Percentiles rank a stretch among this genome's conserved stretches.
Evolutionary conservation across 1,140 invertebrate genomes (phyloP).

Genomic region (Danaus melanippus): DNA sequence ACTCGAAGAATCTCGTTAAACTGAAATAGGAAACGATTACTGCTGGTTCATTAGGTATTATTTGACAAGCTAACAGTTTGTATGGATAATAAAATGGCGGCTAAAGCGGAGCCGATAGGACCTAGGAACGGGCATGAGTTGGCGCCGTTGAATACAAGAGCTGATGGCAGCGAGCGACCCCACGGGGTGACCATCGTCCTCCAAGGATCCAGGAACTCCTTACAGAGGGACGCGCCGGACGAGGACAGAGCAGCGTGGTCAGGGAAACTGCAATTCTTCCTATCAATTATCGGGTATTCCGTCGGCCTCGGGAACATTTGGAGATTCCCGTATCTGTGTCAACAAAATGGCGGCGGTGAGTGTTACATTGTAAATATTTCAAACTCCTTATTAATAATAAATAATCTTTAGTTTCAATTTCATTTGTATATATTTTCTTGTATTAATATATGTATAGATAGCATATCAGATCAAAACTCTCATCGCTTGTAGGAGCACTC

Average conservation of each 20-base stretch:
- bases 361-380: slow-evolving; percentile 16
- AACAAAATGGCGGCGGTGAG: slow-evolving; percentile 95
- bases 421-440: too few species aligned
- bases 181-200: slow-evolving; percentile 78
- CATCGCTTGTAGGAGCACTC: too few species aligned
- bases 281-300: slow-evolving; percentile 92
- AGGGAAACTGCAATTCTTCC: slow-evolving; percentile 91
- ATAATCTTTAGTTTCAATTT: too few species aligned
- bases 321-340: slow-evolving; percentile 95
- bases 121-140: slow-evolving; percentile 81
- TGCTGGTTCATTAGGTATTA: background rate
- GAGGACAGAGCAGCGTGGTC: slow-evolving; percentile 84
- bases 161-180: slow-evolving; percentile 73
- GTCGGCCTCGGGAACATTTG: slow-evolving; percentile 95
- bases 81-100: slow-evolving; percentile 44
- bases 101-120: slow-evolving; percentile 71
- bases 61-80: background rate
- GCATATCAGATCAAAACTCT: too few species aligned
- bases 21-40: slow-evolving; percentile 30
- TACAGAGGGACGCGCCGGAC: slow-evolving; percentile 61
- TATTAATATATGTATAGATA: too few species aligned
- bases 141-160: slow-evolving; percentile 80
- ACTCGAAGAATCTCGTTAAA: slow-evolving; percentile 65
- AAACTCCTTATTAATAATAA: too few species aligned
- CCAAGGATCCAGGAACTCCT: slow-evolving; percentile 62